Conservation (phyloP, 2,113 vertebrate species). For the Galbula dea region DNA sequence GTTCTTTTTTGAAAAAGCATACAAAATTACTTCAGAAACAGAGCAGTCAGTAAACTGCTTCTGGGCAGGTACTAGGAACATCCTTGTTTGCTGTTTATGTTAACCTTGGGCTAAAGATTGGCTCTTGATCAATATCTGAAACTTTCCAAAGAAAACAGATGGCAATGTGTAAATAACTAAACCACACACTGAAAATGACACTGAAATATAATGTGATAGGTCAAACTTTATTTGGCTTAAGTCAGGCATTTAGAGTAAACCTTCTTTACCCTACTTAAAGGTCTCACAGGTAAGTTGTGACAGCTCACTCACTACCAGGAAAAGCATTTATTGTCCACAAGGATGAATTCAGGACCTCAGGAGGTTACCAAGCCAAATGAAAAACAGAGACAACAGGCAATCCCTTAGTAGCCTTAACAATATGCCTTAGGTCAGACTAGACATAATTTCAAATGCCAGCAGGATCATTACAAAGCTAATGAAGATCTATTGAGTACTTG, state of each 20-base stretch:
- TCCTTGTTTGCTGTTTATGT: conserved; percentile 34
- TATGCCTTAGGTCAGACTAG: not conserved
- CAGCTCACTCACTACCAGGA: not conserved
- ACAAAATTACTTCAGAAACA: not conserved
- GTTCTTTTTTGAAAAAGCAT: not conserved
- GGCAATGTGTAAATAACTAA: conserved; percentile 57
- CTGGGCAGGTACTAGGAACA: not conserved
- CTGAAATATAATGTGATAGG: not conserved
- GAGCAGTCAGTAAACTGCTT: not conserved
- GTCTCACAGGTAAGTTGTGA: not conserved
- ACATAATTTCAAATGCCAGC: conserved; percentile 8
- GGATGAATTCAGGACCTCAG: conserved; percentile 13
- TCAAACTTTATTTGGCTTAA: conserved; percentile 34
- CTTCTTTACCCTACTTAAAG: not conserved
- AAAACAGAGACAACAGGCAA: conserved; percentile 26
- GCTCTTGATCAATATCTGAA: conserved; percentile 36
- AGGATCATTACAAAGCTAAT: conserved; percentile 8
- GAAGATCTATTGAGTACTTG: conserved; percentile 18
- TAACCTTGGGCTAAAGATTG: conserved; percentile 46
- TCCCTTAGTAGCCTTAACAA: not conserved
- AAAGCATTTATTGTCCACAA: conserved; percentile 8
- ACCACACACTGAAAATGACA: not conserved
- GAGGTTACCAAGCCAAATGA: conserved; percentile 31
- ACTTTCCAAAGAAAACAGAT: conserved; percentile 65
- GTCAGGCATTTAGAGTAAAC: not conserved